Base-by-base conservation (phyloP, 2,797 vertebrate genomes). In the Anabas testudineus region DNA sequence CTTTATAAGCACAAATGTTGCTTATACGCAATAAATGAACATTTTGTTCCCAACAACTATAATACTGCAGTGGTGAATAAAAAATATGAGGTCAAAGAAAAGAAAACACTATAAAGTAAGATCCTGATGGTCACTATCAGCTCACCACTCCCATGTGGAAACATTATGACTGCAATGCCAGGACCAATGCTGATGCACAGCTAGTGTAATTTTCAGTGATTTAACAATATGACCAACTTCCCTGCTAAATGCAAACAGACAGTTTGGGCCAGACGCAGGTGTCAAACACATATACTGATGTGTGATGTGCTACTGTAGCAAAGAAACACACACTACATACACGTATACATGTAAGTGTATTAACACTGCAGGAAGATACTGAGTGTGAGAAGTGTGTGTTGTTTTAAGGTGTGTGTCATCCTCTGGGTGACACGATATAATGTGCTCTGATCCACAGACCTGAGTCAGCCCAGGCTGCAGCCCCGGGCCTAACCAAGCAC, bases 401-500 rank as follows among this genome's bases (percentile, higher is more conserved):
- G 30, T 48, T 53, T 28, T 16, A 1, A 37, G 32, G 45, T 54
- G 56, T 32, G 67, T 63, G 26, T 63, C 10, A 4, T 47, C 36
- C 53, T 49, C 7, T 61, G 4, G 16, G 7, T 45, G 71, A 59
- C 39, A 46, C 37, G 10, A 59, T 16, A 45, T 15, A 19, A 47
- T 54, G 51, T 48, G 43, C 32, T 54, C 41, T 72, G 56, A 63
- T 62, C 64, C 67, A 37, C 71, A 42, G 70, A 24, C 19, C 54
- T 12, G 32, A 67, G 22, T 52, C 60, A 49, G 69, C 71, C 71
- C 76, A 76, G 73, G 39, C 78, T 62, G 77, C 86, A 69, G 67
- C 82, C 49, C 48, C 30, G 66, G 84, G 86, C 82, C 85, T 81
- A 53, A 71, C 60, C 63, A 65, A 69, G 65, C 64, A 72, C 58